phyloP scores from a whole-genome alignment of 1,140 invertebrate genomes.

The Rhagoletis zephyria region DNA sequence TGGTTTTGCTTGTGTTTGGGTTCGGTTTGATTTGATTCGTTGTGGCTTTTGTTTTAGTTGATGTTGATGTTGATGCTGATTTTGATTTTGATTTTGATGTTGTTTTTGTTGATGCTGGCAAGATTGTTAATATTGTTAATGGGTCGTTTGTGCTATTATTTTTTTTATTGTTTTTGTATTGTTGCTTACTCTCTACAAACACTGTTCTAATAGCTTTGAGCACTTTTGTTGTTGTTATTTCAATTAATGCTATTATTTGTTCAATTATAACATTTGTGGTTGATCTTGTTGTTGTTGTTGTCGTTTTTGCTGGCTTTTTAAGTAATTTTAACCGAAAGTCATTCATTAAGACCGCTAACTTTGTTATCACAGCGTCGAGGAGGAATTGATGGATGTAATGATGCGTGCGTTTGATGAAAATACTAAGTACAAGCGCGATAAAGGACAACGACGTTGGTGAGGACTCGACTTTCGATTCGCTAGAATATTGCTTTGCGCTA shows the following conservation, averaged over 20 bases:
- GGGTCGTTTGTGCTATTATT: constrained; percentile 30
- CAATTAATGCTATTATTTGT: background rate
- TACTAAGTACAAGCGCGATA: background rate
- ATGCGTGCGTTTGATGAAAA: background rate
- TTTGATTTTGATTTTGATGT: constrained; percentile 2
- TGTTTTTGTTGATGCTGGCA: background rate
- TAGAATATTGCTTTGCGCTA: constrained; percentile 22
- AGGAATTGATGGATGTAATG: background rate
- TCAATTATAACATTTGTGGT: background rate
- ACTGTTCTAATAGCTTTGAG: constrained; percentile 22
- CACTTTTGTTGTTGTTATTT: background rate
- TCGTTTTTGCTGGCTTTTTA: constrained; percentile 63
- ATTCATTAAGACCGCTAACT: constrained; percentile 70
- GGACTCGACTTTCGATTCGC: constrained; percentile 3
- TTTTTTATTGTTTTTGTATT: constrained; percentile 55
- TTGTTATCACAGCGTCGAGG: constrained; percentile 18
- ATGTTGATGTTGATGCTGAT: constrained; percentile 1
- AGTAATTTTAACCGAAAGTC: constrained; percentile 67
- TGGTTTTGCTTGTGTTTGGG: background rate
- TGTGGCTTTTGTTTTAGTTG: constrained; percentile 17
- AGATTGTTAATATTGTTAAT: background rate
- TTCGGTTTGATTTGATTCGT: background rate
- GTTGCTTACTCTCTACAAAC: background rate
- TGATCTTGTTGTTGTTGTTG: constrained; percentile 57
- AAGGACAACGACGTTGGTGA: background rate